Conservation (phyloP, 2,113 vertebrate genomes). For the Boulengeromyrus knoepffleri region DNA sequence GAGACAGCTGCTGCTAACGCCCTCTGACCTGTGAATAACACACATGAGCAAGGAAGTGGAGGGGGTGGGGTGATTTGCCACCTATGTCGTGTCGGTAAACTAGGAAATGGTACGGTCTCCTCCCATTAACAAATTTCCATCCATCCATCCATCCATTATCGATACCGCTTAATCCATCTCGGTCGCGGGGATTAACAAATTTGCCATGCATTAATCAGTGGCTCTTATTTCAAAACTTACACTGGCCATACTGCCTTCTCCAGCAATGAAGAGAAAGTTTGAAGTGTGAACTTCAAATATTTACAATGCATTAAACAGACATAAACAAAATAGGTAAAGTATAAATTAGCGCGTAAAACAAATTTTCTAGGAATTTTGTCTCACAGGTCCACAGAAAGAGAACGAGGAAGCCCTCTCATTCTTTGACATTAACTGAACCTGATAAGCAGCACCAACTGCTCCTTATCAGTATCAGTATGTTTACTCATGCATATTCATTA, state of each 20-base stretch:
- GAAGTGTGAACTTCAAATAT: neutral
- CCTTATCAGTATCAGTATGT: slow-evolving; percentile 33
- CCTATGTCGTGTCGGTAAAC: neutral
- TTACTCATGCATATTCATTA: slow-evolving; percentile 24
- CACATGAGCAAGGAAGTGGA: neutral
- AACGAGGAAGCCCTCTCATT: slow-evolving; percentile 7
- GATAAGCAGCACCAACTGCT: slow-evolving; percentile 40
- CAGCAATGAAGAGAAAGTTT: neutral
- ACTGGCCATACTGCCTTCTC: neutral
- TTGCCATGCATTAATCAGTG: neutral
- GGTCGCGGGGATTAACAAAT: neutral
- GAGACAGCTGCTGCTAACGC: slow-evolving; percentile 1
- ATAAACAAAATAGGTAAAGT: neutral
- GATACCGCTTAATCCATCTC: no score
- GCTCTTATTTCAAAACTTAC: neutral
- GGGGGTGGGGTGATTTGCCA: neutral
- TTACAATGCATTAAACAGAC: neutral
- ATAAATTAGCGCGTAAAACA: neutral
- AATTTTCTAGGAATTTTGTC: neutral
- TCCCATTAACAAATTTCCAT: neutral
- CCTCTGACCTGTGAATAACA: slow-evolving; percentile 13
- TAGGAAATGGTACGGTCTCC: neutral
- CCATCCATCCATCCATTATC: no score
- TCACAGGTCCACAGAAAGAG: neutral
- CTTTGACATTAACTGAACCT: slow-evolving; percentile 15